These are phyloP conservation scores for Drosophila anomelani DNA, from an alignment of 2,888 invertebrate species.

Conservation along the genomic window DNA sequence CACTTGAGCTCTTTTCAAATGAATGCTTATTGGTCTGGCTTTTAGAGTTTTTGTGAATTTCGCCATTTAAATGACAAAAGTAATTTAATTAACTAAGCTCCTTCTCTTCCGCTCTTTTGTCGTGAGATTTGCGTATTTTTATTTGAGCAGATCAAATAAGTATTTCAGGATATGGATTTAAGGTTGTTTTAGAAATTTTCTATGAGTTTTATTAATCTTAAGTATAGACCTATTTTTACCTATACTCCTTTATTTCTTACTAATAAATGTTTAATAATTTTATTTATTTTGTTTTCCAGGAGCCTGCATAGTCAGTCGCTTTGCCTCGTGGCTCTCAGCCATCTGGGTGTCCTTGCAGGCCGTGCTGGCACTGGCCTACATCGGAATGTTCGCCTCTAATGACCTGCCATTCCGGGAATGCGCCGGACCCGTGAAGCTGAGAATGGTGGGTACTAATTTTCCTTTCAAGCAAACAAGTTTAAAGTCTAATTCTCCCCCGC, in stretches of 20 bases:
- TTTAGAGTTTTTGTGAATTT: constrained; percentile 17
- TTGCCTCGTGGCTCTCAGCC: constrained; percentile 84
- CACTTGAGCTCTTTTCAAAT: constrained; percentile 22
- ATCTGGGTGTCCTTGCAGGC: constrained; percentile 84
- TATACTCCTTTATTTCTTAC: not conserved
- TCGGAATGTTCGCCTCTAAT: constrained; percentile 83
- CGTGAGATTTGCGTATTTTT: not conserved
- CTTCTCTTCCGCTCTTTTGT: constrained; percentile 32
- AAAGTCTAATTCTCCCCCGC: not conserved
- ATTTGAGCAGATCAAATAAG: not conserved
- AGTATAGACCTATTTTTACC: not conserved
- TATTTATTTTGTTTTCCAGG: constrained; percentile 62
- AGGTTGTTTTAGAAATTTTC: not conserved
- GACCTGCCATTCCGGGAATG: constrained; percentile 84
- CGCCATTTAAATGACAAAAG: constrained; percentile 39
- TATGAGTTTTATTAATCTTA: not conserved
- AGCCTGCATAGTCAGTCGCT: constrained; percentile 84
- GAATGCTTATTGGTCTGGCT: constrained; percentile 6
- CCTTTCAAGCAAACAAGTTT: fast-evolving
- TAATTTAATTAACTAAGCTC: constrained; percentile 29
- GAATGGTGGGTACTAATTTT: constrained; percentile 64
- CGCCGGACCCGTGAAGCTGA: constrained; percentile 79
- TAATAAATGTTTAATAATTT: not conserved
- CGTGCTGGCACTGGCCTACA: constrained; percentile 83
- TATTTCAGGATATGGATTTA: not conserved